phyloP scores from a whole-genome alignment of 2,113 vertebrate genomes.

The Maccullochella peelii region DNA sequence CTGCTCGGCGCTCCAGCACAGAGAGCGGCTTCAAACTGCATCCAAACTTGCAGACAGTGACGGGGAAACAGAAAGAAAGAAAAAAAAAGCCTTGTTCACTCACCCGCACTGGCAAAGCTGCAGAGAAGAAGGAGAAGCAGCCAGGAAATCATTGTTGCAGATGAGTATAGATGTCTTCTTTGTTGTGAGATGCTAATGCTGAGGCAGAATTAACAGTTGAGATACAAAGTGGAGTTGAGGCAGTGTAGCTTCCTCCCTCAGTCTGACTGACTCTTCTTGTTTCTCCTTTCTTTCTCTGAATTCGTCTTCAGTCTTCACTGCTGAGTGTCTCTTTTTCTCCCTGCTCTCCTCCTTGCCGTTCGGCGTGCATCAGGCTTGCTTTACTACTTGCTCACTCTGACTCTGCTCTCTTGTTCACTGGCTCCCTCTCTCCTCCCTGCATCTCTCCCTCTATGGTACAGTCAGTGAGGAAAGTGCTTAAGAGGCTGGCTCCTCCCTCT shows the following conservation, averaged over 20 bases:
- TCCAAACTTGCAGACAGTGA: slow-evolving; percentile 31
- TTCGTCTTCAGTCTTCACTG: slow-evolving; percentile 9
- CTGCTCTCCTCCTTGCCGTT: background rate
- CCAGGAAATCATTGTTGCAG: slow-evolving; percentile 45
- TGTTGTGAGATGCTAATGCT: background rate
- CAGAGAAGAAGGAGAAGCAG: slow-evolving; percentile 40
- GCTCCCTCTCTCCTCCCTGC: slow-evolving; percentile 28
- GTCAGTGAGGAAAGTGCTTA: slow-evolving; percentile 48
- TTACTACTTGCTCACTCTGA: slow-evolving; percentile 27
- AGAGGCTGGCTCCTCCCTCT: slow-evolving; percentile 56
- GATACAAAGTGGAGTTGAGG: slow-evolving; percentile 20
- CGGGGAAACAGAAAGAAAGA: background rate
- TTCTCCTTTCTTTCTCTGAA: background rate
- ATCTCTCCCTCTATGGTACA: slow-evolving; percentile 19
- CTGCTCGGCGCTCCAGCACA: background rate
- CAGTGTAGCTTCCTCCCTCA: slow-evolving; percentile 17
- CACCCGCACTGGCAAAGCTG: slow-evolving; percentile 53
- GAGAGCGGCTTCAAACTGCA: background rate
- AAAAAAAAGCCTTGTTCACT: slow-evolving; percentile 25
- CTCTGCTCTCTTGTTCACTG: slow-evolving; percentile 19
- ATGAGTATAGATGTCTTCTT: slow-evolving; percentile 5
- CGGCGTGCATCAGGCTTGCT: slow-evolving; percentile 43
- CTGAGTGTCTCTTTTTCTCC: slow-evolving; percentile 3
- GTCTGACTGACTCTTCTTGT: background rate
- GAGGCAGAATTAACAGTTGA: slow-evolving; percentile 29